These are phyloP conservation scores for Trichomalopsis sarcophagae DNA, from an alignment of 1,140 invertebrate genomes.

Conservation along the genomic window DNA sequence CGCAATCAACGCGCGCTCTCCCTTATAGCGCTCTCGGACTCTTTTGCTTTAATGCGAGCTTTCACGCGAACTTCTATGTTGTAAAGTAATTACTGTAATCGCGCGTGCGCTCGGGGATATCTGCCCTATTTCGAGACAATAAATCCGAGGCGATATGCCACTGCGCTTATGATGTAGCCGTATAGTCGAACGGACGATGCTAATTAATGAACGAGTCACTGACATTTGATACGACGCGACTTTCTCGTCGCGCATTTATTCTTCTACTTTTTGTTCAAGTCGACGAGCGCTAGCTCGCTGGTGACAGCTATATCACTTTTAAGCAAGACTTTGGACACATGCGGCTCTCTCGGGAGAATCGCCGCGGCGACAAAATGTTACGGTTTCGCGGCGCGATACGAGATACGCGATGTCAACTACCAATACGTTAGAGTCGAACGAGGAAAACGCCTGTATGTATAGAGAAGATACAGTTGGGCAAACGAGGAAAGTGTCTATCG, in stretches of 20 bases:
- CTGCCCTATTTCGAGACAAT: slow-evolving; percentile 44
- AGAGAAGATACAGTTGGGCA: neutral
- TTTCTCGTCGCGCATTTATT: neutral
- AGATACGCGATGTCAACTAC: neutral
- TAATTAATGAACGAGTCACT: slow-evolving; percentile 11
- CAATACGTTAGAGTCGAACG: neutral
- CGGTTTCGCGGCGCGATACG: too few species aligned
- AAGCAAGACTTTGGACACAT: neutral
- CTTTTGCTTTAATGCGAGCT: slow-evolving; percentile 54
- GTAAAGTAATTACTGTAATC: slow-evolving; percentile 46
- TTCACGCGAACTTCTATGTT: slow-evolving; percentile 56
- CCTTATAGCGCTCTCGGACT: slow-evolving; percentile 17
- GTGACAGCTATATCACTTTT: neutral
- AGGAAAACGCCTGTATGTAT: neutral
- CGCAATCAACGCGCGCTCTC: slow-evolving; percentile 20
- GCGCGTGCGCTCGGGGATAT: neutral
- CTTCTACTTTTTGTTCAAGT: neutral
- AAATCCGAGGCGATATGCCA: neutral
- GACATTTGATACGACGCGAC: slow-evolving; percentile 1
- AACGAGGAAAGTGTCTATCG: neutral
- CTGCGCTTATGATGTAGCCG: neutral
- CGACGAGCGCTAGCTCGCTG: neutral
- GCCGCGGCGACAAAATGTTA: neutral
- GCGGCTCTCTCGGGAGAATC: neutral
- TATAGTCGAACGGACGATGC: neutral